A percentile compares a stretch with the other conserved stretches of the same genome.
These are phyloP conservation scores for Lottia scabra DNA, from an alignment of 2,888 invertebrate species.

Conservation along the genomic window DNA sequence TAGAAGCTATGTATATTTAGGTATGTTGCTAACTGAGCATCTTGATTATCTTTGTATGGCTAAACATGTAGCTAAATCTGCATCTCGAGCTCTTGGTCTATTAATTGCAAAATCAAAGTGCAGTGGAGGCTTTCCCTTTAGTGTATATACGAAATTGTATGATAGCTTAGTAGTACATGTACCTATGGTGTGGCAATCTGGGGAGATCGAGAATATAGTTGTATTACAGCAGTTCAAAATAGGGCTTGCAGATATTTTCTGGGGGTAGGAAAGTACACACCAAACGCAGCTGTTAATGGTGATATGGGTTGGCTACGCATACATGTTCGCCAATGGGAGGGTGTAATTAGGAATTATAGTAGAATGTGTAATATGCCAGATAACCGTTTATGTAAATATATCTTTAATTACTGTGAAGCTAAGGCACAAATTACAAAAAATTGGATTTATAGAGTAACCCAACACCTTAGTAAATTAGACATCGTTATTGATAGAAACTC, in stretches of 20 bases:
- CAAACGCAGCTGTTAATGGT: conserved; percentile 8
- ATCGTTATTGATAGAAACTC: not conserved
- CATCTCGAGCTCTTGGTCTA: conserved; percentile 13
- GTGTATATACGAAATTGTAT: conserved; percentile 18
- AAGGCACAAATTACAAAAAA: not conserved
- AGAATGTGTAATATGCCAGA: not conserved
- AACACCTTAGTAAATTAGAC: not conserved
- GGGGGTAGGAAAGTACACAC: no score
- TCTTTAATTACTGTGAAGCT: not conserved
- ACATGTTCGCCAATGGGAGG: conserved; percentile 5
- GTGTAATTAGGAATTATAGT: not conserved
- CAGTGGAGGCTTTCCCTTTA: conserved; percentile 17
- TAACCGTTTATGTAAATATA: not conserved
- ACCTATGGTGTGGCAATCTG: conserved; percentile 15
- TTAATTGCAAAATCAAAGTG: conserved; percentile 9
- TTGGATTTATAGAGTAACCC: not conserved
- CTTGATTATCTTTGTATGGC: conserved; percentile 17
- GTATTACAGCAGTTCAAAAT: conserved; percentile 14
- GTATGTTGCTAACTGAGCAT: conserved; percentile 10
- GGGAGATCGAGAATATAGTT: conserved; percentile 8
- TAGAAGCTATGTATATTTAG: conserved; percentile 26
- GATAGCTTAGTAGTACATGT: conserved; percentile 13
- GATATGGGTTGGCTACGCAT: conserved; percentile 6
- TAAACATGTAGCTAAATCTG: conserved; percentile 9
- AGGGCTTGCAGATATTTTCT: conserved; percentile 14